phyloP scores from a whole-genome alignment of 2,888 invertebrate genomes.

The Gortyna flavago region DNA sequence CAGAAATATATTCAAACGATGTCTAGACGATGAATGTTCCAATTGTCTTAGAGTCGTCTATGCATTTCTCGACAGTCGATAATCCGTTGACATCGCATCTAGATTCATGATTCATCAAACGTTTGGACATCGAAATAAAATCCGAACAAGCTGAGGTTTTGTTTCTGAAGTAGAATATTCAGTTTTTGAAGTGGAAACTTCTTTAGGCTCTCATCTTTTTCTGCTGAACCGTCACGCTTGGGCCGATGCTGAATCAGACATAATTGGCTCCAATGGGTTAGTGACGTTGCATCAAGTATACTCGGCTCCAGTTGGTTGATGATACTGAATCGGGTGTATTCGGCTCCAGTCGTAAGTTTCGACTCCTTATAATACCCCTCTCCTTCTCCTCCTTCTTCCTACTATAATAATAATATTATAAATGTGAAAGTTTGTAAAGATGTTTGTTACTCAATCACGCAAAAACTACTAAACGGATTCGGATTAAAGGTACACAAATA shows the following conservation, averaged over 20 bases:
- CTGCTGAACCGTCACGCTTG: neutral
- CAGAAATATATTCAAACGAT: conserved; percentile 39
- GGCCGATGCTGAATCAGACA: neutral
- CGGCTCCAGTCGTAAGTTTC: neutral
- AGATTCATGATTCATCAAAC: conserved; percentile 37
- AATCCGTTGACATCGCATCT: conserved; percentile 22
- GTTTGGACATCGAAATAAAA: conserved; percentile 15
- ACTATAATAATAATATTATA: no score
- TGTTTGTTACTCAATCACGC: no score
- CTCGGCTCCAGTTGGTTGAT: neutral
- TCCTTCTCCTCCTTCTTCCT: no score
- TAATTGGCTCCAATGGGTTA: neutral
- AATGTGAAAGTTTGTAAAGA: no score
- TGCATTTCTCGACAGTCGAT: conserved; percentile 45
- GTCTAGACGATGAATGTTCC: conserved; percentile 54
- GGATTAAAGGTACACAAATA: no score
- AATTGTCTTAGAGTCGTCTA: conserved; percentile 22
- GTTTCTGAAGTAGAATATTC: neutral
- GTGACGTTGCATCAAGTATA: neutral
- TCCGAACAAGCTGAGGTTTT: neutral
- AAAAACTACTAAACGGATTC: no score
- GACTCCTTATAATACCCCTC: neutral
- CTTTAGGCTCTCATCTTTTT: neutral
- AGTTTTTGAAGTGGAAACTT: neutral
- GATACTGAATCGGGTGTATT: neutral